Evolutionary conservation across 2,888 invertebrate genomes (phyloP).

Genomic region (Hirtodrosophila alboralis): DNA sequence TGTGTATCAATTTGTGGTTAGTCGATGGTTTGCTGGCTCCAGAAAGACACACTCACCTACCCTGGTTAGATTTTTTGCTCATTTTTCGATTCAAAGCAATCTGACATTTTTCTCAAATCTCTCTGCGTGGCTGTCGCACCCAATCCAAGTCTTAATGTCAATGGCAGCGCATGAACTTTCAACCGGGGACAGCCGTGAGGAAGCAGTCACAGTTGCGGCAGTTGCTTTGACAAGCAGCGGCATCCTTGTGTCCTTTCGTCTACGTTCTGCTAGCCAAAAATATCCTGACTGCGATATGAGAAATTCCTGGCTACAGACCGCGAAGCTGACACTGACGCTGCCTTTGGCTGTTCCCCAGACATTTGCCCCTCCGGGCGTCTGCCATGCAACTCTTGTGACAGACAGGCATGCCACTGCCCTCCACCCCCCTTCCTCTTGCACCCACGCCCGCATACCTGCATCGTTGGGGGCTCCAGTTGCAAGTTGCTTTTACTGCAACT

Average conservation of each 20-base stretch:
- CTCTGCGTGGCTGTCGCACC: constrained; percentile 39
- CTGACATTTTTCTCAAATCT: constrained; percentile 75
- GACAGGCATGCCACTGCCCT: constrained; percentile 30
- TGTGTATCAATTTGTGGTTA: constrained; percentile 20
- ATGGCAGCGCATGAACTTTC: constrained; percentile 46
- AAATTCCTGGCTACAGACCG: constrained; percentile 54
- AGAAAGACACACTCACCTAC: constrained; percentile 57
- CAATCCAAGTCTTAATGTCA: constrained; percentile 42
- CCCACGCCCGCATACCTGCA: constrained; percentile 15
- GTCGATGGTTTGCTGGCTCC: constrained; percentile 1
- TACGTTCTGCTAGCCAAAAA: constrained; percentile 54
- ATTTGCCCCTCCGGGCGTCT: constrained; percentile 18
- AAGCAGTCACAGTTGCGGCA: constrained; percentile 21
- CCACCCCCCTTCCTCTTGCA: background rate
- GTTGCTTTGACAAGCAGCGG: background rate
- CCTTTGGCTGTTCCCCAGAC: constrained; percentile 45
- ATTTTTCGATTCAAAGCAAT: constrained; percentile 53
- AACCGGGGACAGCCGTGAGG: constrained; percentile 28
- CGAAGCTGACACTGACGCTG: constrained; percentile 22
- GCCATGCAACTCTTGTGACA: constrained; percentile 45
- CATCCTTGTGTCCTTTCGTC: constrained; percentile 5
- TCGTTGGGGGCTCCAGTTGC: constrained; percentile 13
- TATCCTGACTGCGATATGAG: constrained; percentile 56
- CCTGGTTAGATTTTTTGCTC: constrained; percentile 53
- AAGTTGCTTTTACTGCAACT: constrained; percentile 53